Conservation (phyloP, 1,140 invertebrate species). For the Drosophila parvula region DNA sequence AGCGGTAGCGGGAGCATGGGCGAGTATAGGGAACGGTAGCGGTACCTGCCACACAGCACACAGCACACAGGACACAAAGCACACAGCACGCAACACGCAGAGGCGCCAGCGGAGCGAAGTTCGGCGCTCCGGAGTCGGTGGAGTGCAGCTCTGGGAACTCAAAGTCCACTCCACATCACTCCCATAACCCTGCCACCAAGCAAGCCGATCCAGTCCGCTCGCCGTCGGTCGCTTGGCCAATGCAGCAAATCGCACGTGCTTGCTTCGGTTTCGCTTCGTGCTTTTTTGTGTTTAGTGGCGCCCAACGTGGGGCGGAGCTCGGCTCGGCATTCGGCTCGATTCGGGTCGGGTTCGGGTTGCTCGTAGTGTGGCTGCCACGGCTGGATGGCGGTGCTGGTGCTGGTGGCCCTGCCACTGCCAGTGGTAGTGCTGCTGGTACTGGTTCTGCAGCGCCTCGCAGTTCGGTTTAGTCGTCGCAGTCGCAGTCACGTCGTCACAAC, state of each 20-base stretch:
- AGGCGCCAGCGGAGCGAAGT: slow-evolving; percentile 20
- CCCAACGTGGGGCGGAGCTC: slow-evolving; percentile 25
- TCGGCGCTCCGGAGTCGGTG: slow-evolving; percentile 12
- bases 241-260: slow-evolving; percentile 77
- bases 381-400: slow-evolving; percentile 5
- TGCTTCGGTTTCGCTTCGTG: slow-evolving; percentile 22
- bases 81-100: slow-evolving; percentile 52
- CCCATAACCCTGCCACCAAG: slow-evolving; percentile 1
- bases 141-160: slow-evolving; percentile 38
- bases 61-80: slow-evolving; percentile 18
- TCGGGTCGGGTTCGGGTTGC: not conserved
- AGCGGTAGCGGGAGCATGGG: not conserved
- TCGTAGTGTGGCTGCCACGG: no score
- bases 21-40: not conserved
- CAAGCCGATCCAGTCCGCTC: slow-evolving; percentile 23
- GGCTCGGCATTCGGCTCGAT: not conserved
- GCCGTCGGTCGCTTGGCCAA: slow-evolving; percentile 18
- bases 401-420: slow-evolving; percentile 15
- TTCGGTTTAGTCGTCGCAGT: slow-evolving; percentile 76
- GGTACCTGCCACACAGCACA: slow-evolving; percentile 41
- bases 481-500: slow-evolving; percentile 81
- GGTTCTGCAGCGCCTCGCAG: slow-evolving; percentile 64
- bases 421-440: slow-evolving; percentile 20
- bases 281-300: not conserved
- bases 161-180: slow-evolving; percentile 3